These are phyloP conservation scores for Coenobita brevimanus DNA, from an alignment of 1,140 invertebrate species.

Conservation along the genomic window DNA sequence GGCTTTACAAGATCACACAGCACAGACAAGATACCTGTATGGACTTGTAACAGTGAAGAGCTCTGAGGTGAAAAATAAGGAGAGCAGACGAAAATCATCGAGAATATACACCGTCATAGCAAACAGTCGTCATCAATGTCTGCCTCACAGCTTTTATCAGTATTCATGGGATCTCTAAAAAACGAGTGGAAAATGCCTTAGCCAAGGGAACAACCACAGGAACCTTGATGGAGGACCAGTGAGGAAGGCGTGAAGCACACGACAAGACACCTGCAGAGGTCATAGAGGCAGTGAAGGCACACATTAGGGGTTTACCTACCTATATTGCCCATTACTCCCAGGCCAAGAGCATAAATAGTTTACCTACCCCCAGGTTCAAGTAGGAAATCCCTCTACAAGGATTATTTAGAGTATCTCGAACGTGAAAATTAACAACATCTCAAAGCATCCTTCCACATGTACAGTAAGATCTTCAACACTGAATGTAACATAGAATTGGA, in stretches of 20 bases:
- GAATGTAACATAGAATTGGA: slow-evolving; percentile 1
- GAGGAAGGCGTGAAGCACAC: background rate
- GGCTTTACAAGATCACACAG: too few relatives aligned
- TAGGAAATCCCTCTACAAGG: background rate
- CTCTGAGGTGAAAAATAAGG: too few relatives aligned
- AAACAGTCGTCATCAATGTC: too few relatives aligned
- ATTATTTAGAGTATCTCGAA: background rate
- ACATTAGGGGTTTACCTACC: background rate
- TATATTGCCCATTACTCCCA: background rate
- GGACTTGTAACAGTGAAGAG: too few relatives aligned
- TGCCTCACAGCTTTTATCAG: too few relatives aligned
- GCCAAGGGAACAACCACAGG: background rate
- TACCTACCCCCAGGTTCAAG: background rate
- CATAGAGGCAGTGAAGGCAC: background rate
- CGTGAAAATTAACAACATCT: background rate
- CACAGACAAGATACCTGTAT: too few relatives aligned
- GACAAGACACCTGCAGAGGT: background rate
- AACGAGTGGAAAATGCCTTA: too few relatives aligned
- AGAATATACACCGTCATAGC: too few relatives aligned
- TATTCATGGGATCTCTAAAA: too few relatives aligned
- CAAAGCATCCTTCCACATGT: background rate
- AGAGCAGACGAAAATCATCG: too few relatives aligned
- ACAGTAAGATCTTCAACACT: background rate
- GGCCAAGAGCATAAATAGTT: background rate
- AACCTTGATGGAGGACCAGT: background rate